Conservation (phyloP, 2,888 invertebrate genomes). For the Parnassius apollo region DNA sequence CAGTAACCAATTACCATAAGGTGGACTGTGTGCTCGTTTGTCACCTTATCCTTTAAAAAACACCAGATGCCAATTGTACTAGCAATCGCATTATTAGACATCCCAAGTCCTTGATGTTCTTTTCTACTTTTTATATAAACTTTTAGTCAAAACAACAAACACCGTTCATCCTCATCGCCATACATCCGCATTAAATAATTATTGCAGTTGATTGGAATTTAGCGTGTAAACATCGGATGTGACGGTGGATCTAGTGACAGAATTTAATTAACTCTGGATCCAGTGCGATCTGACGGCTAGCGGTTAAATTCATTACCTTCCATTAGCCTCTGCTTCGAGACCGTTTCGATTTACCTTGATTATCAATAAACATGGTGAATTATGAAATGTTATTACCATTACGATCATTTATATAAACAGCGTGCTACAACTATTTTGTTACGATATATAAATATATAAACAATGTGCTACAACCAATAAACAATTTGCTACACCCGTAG, state of each 20-base stretch:
- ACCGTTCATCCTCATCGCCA: conserved; percentile 3
- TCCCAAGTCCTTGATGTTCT: no score
- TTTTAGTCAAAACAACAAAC: neutral
- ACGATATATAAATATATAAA: no score
- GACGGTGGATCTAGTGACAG: conserved; percentile 44
- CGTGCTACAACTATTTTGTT: no score
- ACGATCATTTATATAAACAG: neutral
- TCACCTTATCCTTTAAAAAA: no score
- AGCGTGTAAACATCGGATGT: conserved; percentile 26
- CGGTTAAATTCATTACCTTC: conserved; percentile 45
- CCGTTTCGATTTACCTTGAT: conserved; percentile 30
- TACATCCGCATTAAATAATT: conserved; percentile 18
- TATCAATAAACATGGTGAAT: conserved; percentile 29
- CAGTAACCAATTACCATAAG: no score
- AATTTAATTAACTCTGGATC: conserved; percentile 60
- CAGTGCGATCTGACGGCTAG: conserved; percentile 33
- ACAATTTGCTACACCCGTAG: no score
- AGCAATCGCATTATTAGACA: no score
- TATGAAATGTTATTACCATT: conserved; percentile 1
- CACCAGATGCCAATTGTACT: no score
- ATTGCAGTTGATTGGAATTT: conserved; percentile 26
- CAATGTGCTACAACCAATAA: no score
- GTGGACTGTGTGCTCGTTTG: no score
- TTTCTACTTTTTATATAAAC: no score
- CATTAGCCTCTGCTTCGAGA: conserved; percentile 44